phyloP scores from a whole-genome alignment of 2,113 vertebrate species.

The Aphyosemion australe region DNA sequence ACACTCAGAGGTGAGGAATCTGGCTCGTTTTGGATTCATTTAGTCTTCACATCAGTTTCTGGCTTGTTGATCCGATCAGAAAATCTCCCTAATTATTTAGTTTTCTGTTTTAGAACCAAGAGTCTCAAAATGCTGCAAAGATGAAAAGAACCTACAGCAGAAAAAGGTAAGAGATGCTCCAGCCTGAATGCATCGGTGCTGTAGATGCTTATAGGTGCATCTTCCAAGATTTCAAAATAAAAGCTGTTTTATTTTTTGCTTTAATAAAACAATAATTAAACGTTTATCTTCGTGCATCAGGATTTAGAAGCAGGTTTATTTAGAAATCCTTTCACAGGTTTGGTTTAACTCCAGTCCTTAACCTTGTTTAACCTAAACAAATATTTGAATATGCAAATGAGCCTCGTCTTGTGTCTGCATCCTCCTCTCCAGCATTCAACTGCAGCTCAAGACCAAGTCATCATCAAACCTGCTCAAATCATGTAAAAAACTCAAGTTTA shows the following conservation, averaged over 20 bases:
- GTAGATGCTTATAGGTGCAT: too few relatives aligned
- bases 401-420: neutral
- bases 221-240: too few relatives aligned
- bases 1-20: conserved; percentile 47
- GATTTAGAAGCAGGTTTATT: neutral
- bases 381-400: neutral
- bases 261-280: neutral
- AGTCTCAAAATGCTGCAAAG: conserved; percentile 50
- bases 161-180: conserved; percentile 65
- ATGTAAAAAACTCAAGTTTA: neutral
- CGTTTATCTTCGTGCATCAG: neutral
- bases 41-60: neutral
- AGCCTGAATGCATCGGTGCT: too few relatives aligned
- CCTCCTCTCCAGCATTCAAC: neutral
- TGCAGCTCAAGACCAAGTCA: neutral
- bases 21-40: neutral
- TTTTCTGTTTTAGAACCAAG: conserved; percentile 61
- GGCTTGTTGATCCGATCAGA: neutral
- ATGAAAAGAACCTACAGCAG: conserved; percentile 70
- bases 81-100: neutral
- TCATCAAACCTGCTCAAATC: neutral
- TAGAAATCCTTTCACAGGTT: neutral
- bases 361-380: neutral
- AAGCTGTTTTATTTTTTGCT: too few relatives aligned
- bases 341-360: neutral